phyloP scores from a whole-genome alignment of 2,113 vertebrate genomes.

The Menidia beryllina region DNA sequence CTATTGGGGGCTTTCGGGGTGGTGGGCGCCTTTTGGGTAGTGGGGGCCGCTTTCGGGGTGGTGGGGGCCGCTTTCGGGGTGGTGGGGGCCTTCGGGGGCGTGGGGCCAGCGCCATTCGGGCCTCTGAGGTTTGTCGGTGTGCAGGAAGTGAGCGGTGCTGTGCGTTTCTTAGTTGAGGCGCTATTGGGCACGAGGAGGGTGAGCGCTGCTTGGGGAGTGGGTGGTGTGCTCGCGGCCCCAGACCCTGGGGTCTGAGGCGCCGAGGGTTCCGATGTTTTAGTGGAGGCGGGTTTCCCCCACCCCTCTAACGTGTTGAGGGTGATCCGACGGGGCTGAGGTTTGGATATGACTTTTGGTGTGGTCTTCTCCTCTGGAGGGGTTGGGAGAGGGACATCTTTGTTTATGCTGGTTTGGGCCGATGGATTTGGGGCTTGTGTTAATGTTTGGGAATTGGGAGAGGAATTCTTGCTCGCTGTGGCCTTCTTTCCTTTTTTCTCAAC shows the following conservation, averaged over 20 bases:
- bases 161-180: slow-evolving; percentile 19
- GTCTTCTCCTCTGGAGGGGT: slow-evolving; percentile 78
- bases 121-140: slow-evolving; percentile 55
- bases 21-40: slow-evolving; percentile 73
- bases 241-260: slow-evolving; percentile 36
- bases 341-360: slow-evolving; percentile 76
- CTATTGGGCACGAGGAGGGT: slow-evolving; percentile 41
- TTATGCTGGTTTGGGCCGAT: slow-evolving; percentile 30
- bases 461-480: slow-evolving; percentile 63
- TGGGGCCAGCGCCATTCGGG: slow-evolving; percentile 24
- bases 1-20: slow-evolving; percentile 75
- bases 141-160: slow-evolving; percentile 52
- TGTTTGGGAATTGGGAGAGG: slow-evolving; percentile 63
- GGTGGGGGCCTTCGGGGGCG: slow-evolving; percentile 62
- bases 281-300: slow-evolving; percentile 86
- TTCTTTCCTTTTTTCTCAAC: slow-evolving; percentile 91
- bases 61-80: slow-evolving; percentile 74
- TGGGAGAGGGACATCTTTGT: slow-evolving; percentile 71
- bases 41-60: slow-evolving; percentile 72
- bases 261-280: slow-evolving; percentile 50
- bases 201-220: slow-evolving; percentile 39
- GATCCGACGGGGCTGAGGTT: slow-evolving; percentile 87
- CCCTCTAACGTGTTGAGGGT: slow-evolving; percentile 91
- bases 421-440: slow-evolving; percentile 17
- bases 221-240: slow-evolving; percentile 54